These are phyloP conservation scores for Hylia prasina DNA, from an alignment of 2,113 vertebrate species.

Conservation along the genomic window DNA sequence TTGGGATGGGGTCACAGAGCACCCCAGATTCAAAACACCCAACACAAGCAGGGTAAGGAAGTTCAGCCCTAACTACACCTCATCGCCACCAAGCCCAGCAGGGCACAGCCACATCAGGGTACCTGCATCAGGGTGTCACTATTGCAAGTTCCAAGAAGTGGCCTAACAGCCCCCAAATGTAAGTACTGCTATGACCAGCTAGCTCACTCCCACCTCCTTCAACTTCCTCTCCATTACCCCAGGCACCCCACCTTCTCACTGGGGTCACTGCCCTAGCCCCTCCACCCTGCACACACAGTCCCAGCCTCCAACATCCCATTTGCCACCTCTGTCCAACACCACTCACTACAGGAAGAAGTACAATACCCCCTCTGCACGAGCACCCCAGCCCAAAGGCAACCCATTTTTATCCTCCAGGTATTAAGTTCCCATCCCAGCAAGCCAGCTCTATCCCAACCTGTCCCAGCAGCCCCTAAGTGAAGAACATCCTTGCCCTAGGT, in stretches of 20 bases:
- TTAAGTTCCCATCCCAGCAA: background rate
- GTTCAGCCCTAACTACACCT: background rate
- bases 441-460: background rate
- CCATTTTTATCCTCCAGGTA: background rate
- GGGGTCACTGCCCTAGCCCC: background rate
- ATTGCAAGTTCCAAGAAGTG: background rate
- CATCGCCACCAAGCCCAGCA: fast-evolving
- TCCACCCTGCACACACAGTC: background rate
- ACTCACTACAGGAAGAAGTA: background rate
- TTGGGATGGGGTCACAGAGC: background rate
- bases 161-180: background rate
- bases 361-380: background rate
- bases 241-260: background rate
- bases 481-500: background rate
- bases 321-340: background rate
- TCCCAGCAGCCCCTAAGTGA: background rate
- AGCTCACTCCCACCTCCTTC: background rate
- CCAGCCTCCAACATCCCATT: background rate
- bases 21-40: background rate
- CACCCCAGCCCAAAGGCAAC: background rate
- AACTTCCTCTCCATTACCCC: background rate
- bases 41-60: background rate
- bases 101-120: fast-evolving
- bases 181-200: background rate
- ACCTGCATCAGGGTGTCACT: background rate